Evolutionary conservation across 2,888 invertebrate genomes (phyloP).

Genomic region (Gasteruption jaculator): DNA sequence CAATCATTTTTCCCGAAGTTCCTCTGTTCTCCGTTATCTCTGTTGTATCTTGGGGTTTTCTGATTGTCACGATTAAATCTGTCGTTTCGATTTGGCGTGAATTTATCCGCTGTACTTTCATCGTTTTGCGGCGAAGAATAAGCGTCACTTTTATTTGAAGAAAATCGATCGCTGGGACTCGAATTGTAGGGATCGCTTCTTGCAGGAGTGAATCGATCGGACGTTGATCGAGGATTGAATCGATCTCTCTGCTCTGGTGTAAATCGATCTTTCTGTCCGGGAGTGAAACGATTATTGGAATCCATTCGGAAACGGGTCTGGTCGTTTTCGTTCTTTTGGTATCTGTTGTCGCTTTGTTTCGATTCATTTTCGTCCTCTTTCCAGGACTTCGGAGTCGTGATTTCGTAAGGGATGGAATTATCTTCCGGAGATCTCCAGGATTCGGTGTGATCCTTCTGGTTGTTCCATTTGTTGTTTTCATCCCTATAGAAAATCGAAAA

Average conservation of each 20-base stretch:
- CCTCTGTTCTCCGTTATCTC: slow-evolving; percentile 15
- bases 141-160: neutral
- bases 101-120: neutral
- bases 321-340: slow-evolving; percentile 17
- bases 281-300: slow-evolving; percentile 14
- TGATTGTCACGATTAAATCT: slow-evolving; percentile 19
- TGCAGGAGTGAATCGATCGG: neutral
- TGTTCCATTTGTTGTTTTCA: slow-evolving; percentile 18
- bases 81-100: no score
- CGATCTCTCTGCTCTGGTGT: slow-evolving; percentile 20
- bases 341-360: slow-evolving; percentile 30
- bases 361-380: slow-evolving; percentile 39
- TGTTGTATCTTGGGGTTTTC: slow-evolving; percentile 14
- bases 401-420: slow-evolving; percentile 19
- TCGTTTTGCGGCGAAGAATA: slow-evolving; percentile 8
- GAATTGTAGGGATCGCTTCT: slow-evolving; percentile 7
- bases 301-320: no score
- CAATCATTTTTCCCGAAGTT: no score
- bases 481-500: slow-evolving; percentile 17
- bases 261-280: slow-evolving; percentile 20
- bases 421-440: slow-evolving; percentile 13
- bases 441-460: slow-evolving; percentile 19
- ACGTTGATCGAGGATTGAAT: slow-evolving; percentile 22
- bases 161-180: slow-evolving; percentile 16
- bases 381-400: slow-evolving; percentile 27